Base-by-base conservation (phyloP, 2,797 vertebrate genomes). In the Tapirus indicus region DNA sequence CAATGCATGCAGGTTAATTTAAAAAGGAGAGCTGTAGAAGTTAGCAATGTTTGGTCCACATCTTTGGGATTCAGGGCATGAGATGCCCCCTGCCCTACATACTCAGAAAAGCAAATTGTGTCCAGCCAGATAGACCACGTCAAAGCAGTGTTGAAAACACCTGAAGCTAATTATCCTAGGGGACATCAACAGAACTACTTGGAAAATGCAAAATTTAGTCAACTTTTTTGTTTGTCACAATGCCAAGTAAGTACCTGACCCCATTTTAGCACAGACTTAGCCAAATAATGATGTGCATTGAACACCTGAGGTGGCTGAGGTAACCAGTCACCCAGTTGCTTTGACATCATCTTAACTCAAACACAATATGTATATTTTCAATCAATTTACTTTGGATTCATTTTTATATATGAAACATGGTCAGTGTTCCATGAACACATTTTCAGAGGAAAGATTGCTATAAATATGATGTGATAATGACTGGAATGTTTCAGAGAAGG, bases 381-480 rank as follows among this genome's bases (percentile, higher is more conserved):
- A 98, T 97, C 95, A 97, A 97, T 98, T 98, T 98, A 98, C 97
- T 98, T 98, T 97, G 98, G 97, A 98, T 95, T 97, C 97, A 88
- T 96, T 97, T 98, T 98, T 98, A 98, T 97, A 97, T 97, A 95
- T 92, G 97, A 98, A 98, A 98, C 97, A 98, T 98, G 98, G 97
- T 98, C 98, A 98, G 97, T 97, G 97, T 98, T 97, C 97, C 97
- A 97, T 98, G 97, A 97, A 98, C 98, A 98, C 98, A 98, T 97
- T 98, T 98, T 98, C 95, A 95, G 97, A 97, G 89, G 97, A 98
- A 97, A 98, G 98, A 97, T 7, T 97, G 95, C 97, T 98, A 98
- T 98, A 98, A 98, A 98, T 98, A 98, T 93, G 95, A 98, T 98
- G 98, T 98, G 98, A 98, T 98, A 98, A 98, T 98, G 97, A 98